Evolutionary conservation across 2,888 invertebrate genomes (phyloP).

Genomic region (Tolmerus cingulatus): DNA sequence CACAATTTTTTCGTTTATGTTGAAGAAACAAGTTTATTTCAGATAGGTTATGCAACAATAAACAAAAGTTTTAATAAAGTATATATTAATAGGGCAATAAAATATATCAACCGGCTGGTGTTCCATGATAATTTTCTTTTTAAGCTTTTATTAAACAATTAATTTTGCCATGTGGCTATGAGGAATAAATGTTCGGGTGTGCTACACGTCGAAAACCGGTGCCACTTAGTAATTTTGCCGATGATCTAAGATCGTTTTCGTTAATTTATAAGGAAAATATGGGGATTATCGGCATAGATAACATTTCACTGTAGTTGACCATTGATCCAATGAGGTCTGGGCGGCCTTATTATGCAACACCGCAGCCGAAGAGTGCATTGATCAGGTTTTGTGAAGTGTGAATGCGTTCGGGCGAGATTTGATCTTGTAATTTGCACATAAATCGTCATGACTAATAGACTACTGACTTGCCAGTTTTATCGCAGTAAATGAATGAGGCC

Average conservation of each 20-base stretch:
- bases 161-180: background rate
- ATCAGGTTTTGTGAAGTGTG: constrained; percentile 1
- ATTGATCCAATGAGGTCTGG: background rate
- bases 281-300: background rate
- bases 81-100: background rate
- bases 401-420: background rate
- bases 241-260: constrained; percentile 22
- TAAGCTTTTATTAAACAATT: background rate
- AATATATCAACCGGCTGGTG: background rate
- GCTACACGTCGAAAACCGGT: background rate
- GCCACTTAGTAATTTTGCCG: constrained; percentile 6
- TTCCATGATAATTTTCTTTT: background rate
- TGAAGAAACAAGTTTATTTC: background rate
- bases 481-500: constrained; percentile 1
- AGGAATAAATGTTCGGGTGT: background rate
- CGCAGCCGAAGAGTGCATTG: background rate
- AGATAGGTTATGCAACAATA: background rate
- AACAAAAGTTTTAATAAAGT: background rate
- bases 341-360: background rate
- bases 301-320: background rate
- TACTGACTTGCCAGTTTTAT: constrained; percentile 12
- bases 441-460: constrained; percentile 1
- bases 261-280: background rate
- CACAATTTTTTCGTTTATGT: background rate
- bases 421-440: constrained; percentile 22